Percentiles rank a stretch among this genome's conserved stretches.
Evolutionary conservation across 2,797 vertebrate genomes (phyloP).

Genomic region (Anguilla anguilla): DNA sequence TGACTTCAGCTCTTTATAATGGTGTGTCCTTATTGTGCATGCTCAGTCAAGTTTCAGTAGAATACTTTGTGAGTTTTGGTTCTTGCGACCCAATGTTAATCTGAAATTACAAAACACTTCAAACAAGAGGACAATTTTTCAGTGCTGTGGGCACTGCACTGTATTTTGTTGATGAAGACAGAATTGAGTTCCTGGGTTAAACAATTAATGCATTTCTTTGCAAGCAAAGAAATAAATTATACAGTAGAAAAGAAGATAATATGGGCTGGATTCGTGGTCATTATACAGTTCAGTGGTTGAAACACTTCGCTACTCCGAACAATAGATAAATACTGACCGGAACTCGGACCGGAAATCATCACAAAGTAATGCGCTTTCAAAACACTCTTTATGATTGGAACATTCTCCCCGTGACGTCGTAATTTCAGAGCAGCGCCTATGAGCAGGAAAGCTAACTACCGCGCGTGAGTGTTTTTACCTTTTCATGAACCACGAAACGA

Average conservation of each 20-base stretch:
- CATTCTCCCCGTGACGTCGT: conserved; percentile 13
- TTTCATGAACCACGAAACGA: neutral
- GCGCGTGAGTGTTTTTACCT: conserved; percentile 56
- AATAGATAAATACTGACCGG: neutral
- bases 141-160: conserved; percentile 77
- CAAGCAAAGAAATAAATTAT: neutral
- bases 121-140: conserved; percentile 81
- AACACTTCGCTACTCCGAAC: no score
- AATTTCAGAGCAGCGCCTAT: conserved; percentile 37
- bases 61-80: neutral
- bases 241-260: neutral
- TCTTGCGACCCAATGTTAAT: neutral
- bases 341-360: neutral
- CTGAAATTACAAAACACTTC: conserved; percentile 63
- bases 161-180: conserved; percentile 75
- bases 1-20: neutral
- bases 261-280: neutral
- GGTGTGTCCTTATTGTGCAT: neutral
- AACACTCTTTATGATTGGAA: conserved; percentile 45
- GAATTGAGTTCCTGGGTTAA: conserved; percentile 75
- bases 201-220: neutral
- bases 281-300: no score
- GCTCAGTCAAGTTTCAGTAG: neutral
- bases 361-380: neutral
- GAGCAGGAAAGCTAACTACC: conserved; percentile 49